Evolutionary conservation across 2,888 invertebrate species (phyloP).

Genomic region (Deilephila elpenor): DNA sequence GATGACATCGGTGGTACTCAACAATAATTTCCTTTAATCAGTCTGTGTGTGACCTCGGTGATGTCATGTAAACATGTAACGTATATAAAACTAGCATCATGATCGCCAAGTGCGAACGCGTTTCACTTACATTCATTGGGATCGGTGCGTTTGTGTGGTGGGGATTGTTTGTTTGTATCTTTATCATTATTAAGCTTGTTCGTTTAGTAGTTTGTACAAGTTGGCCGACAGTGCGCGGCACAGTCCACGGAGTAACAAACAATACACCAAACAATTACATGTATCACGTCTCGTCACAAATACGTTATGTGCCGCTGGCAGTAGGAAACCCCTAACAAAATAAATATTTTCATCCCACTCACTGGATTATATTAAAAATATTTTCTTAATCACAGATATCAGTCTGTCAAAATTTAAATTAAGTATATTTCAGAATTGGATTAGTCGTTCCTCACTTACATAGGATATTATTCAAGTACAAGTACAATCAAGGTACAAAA

Average conservation of each 20-base stretch:
- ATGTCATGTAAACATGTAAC: conserved; percentile 58
- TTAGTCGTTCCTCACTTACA: conserved; percentile 79
- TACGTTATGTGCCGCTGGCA: conserved; percentile 71
- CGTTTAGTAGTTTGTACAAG: conserved; percentile 60
- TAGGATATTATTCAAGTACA: conserved; percentile 80
- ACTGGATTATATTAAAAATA: conserved; percentile 85
- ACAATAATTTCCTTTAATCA: conserved; percentile 65
- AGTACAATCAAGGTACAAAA: conserved; percentile 83
- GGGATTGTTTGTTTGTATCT: conserved; percentile 45
- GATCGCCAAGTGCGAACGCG: conserved; percentile 37
- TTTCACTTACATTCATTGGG: conserved; percentile 52
- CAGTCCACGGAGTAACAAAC: conserved; percentile 63
- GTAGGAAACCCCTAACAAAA: conserved; percentile 82
- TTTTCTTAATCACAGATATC: conserved; percentile 85
- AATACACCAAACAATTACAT: conserved; percentile 70
- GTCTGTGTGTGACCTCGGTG: conserved; percentile 63
- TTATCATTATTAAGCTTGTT: conserved; percentile 68
- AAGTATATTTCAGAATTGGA: conserved; percentile 84
- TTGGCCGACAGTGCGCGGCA: conserved; percentile 59
- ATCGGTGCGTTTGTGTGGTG: conserved; percentile 59
- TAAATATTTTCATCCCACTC: conserved; percentile 83
- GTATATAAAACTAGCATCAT: conserved; percentile 35
- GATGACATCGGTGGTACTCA: conserved; percentile 81
- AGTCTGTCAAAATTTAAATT: conserved; percentile 85
- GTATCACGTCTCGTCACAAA: conserved; percentile 68